Percentiles rank a stretch among this genome's conserved stretches.
These are phyloP conservation scores for Eptesicus fuscus DNA, from an alignment of 2,113 vertebrate species.

Conservation along the genomic window DNA sequence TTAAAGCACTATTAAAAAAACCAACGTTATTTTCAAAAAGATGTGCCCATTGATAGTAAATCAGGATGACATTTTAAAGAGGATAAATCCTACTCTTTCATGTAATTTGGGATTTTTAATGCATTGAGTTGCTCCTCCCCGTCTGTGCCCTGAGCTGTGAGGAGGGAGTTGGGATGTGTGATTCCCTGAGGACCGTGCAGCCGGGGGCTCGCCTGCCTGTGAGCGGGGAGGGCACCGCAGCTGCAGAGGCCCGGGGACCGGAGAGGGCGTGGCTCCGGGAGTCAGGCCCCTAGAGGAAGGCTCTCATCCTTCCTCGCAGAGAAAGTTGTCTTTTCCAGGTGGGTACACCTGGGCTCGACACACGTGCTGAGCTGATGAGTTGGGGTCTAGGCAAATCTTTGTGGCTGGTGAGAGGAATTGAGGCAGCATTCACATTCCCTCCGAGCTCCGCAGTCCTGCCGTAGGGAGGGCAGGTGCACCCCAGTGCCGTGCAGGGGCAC, in stretches of 20 bases:
- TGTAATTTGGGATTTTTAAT: background rate
- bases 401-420: background rate
- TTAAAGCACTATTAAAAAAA: background rate
- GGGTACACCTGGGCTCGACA: background rate
- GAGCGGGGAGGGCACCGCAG: background rate
- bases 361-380: accelerated
- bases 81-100: background rate
- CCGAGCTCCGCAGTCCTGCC: background rate
- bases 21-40: background rate
- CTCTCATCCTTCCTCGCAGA: too few species aligned
- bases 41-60: background rate
- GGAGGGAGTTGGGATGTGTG: background rate
- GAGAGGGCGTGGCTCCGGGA: accelerated
- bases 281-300: background rate
- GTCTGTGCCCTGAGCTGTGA: accelerated
- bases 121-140: background rate
- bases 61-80: background rate
- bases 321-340: too few species aligned
- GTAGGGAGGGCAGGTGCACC: background rate
- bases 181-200: background rate
- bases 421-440: background rate
- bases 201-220: accelerated
- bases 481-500: accelerated
- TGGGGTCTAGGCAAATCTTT: background rate
- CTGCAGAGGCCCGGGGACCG: background rate